Percentiles rank a stretch among this genome's conserved stretches.
Evolutionary conservation across 2,797 vertebrate genomes (phyloP).

Genomic region (Rhinella marina): DNA sequence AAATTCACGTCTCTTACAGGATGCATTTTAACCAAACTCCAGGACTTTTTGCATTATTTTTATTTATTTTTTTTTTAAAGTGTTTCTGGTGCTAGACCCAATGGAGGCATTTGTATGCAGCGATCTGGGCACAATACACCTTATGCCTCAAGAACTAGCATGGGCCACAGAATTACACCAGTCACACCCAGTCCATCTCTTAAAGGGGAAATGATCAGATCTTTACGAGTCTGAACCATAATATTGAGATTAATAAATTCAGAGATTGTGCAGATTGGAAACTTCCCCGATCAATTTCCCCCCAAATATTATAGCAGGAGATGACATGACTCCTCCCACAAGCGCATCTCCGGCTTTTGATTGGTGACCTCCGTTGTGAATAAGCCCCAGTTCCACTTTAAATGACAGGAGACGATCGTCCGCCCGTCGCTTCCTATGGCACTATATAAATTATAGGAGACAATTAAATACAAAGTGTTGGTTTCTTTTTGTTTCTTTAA

Average conservation of each 20-base stretch:
- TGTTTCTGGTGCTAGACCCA: neutral
- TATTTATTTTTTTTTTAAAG: neutral
- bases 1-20: neutral
- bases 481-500: conserved; percentile 77
- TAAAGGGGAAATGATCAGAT: too few relatives aligned
- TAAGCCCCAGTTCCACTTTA: neutral
- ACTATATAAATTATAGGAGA: conserved; percentile 76
- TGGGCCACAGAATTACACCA: neutral
- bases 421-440: conserved; percentile 49
- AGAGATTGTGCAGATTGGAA: too few relatives aligned
- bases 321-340: neutral
- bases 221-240: too few relatives aligned
- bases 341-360: neutral
- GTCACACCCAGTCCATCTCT: neutral
- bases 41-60: neutral
- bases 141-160: neutral
- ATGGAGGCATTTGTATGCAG: neutral
- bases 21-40: neutral
- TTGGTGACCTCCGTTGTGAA: neutral
- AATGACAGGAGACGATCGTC: neutral
- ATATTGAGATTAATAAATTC: too few relatives aligned
- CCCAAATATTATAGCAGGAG: neutral
- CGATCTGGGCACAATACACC: neutral
- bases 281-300: too few relatives aligned
- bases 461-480: conserved; percentile 84